Evolutionary conservation across 1,140 invertebrate species (phyloP), one percentile per base, ranked within the genome.

Genomic region (Trachelipus rathkii): DNA sequence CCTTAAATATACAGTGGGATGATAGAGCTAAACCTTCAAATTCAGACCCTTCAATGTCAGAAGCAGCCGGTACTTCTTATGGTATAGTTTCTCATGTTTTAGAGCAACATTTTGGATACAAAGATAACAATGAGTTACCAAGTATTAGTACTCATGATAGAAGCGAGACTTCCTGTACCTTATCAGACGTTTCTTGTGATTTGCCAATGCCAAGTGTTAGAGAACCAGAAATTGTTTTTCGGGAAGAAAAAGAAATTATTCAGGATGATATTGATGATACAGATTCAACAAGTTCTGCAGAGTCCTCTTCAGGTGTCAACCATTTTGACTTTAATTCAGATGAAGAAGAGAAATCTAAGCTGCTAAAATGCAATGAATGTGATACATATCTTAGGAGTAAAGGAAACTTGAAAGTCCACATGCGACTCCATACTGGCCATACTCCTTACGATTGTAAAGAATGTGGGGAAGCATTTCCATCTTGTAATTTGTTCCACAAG

Each of bases 401-500:
- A 60, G 50, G 50, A 19, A 13, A 60, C 43, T 81, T 95, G 79
- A 87, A 91, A 82, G 84, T 84, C 21, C 83, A 84, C 75, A 79
- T 83, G 71, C 77, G 83, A 23, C 78, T 85, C 9, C 87, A 87
- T 79, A 86, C 84, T 44, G 86, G 86, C 11, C 86, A 86, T 72
- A 86, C 86, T 72, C 86, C 86, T 9, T 86, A 86, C 79, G 83
- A 83, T 71, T 87, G 86, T 80, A 81, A 82, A n/a, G 79, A 85
- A 80, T 87, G 86, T 79, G 83, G 84, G 7, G 87, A 86, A 74
- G 84, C 84, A 0, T 87, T 87, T 82, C 84, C 85, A 21, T 78
- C 80, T 69, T 82, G 93, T 33, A 95, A 95, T 83, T 93, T 95
- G 83, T 86, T 95, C 10, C 95, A 95, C 84, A 93, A 95, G 2